A percentile compares a stretch with the other conserved stretches of the same genome.
Conservation (phyloP, 2,797 vertebrate genomes). For the Sylvilagus floridanus region DNA sequence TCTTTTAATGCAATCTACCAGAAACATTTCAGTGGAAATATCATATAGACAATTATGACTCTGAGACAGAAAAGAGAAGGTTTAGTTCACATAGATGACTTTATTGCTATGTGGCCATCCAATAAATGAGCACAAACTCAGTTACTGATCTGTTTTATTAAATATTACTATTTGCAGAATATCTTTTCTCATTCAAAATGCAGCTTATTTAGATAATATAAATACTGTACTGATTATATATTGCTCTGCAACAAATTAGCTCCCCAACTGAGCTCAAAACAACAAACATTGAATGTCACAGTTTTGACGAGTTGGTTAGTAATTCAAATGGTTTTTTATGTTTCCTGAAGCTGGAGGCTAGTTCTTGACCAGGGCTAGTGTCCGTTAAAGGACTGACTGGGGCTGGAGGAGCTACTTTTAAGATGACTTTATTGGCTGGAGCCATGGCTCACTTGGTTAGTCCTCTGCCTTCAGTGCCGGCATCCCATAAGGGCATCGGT, state of each 20-base stretch:
- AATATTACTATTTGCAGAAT: background rate
- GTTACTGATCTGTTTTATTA: background rate
- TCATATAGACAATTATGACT: background rate
- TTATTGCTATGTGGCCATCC: background rate
- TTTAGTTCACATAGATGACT: background rate
- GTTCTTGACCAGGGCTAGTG: background rate
- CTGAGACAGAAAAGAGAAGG: background rate
- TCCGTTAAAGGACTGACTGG: background rate
- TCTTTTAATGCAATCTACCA: background rate
- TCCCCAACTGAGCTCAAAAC: background rate
- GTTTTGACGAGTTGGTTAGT: background rate
- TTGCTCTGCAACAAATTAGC: background rate
- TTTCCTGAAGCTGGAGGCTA: background rate
- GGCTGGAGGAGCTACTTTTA: background rate
- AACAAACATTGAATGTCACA: background rate
- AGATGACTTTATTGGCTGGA: background rate
- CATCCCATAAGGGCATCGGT: no score
- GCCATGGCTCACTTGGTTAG: no score
- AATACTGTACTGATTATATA: background rate
- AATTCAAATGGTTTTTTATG: background rate
- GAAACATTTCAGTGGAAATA: background rate
- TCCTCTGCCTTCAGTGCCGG: no score
- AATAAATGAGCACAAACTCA: background rate
- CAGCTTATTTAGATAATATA: background rate
- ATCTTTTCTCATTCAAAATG: background rate